Evolutionary conservation across 2,113 vertebrate species (phyloP), one percentile per base, ranked within the genome.

Genomic region (Pluvianellus socialis): DNA sequence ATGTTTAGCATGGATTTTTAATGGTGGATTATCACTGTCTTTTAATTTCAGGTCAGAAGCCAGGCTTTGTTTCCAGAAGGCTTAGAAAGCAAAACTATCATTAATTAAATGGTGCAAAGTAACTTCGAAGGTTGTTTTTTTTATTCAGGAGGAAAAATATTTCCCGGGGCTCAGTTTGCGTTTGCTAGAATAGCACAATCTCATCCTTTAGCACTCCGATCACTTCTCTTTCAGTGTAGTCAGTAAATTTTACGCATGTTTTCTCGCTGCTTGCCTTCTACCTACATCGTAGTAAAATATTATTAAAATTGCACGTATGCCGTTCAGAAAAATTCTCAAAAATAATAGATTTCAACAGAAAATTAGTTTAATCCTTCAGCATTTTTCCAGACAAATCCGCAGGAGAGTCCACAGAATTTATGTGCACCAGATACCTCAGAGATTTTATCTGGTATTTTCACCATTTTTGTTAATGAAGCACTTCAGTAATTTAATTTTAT

Each of bases 51-150:
- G 52, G 67, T 92, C 91, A 86, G 67, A 76, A 95, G 53, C 11
- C 79, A 55, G 53, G 21, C 33, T 92, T 81, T 79, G 56, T 71
- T 92, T 68, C 68, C 68, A 55, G 12, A 90, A 85, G 87, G 73
- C 30, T 96, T 79, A 90, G 70, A 79, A 94, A 93, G 93, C 53
- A 96, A 96, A 94, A 65, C 52, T 72, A 0, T 32, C 53, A 12
- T 82, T 94, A 87, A 93, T 90, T 79, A 85, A 12, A 13, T 6
- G 30, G 27, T 5, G 52, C 52, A 68, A 91, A 79, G 53, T 75
- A 42, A 79, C 22, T 30, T n/a, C 0, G 2, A 70, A 73, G 58
- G 14, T 50, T 82, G 18, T 23, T 3, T 27, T 61, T 68, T 91
- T 75, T 75, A 32, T 94, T 92, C 70, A 40, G 49, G 47, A 66